These are phyloP conservation scores for Stichopus chloronotus DNA, from an alignment of 35 echinoderm and acorn worm genomes.

Conservation along the genomic window DNA sequence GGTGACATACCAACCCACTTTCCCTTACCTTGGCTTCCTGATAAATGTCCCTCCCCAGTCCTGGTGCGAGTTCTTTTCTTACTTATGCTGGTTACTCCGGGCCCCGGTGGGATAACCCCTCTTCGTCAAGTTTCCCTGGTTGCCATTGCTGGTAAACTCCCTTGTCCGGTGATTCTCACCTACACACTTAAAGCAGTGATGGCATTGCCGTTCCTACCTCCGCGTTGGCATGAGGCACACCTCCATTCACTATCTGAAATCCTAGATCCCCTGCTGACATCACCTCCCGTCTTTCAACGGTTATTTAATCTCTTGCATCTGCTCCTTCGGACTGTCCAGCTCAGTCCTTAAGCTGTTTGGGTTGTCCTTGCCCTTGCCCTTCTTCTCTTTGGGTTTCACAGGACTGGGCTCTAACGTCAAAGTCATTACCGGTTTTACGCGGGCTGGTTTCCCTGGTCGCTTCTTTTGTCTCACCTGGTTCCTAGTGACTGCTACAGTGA, in stretches of 20 bases:
- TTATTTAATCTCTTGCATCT: background rate
- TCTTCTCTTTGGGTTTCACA: conserved; percentile 16
- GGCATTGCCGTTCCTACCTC: conserved; percentile 13
- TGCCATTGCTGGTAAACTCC: background rate
- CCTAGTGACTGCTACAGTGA: conserved; percentile 21
- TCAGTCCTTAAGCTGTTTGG: background rate
- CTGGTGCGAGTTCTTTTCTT: conserved; percentile 11
- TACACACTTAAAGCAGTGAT: conserved; percentile 66
- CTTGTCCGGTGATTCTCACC: conserved; percentile 49
- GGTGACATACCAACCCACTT: conserved; percentile 40
- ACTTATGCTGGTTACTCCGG: conserved; percentile 11
- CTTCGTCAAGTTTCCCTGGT: conserved; percentile 37
- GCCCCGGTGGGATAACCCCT: conserved; percentile 44
- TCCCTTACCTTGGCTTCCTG: conserved; percentile 13
- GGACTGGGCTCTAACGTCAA: background rate
- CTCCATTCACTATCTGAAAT: conserved; percentile 45
- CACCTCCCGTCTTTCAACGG: background rate
- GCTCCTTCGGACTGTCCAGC: background rate
- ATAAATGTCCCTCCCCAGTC: background rate
- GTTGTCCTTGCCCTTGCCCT: background rate
- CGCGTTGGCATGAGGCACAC: conserved; percentile 12
- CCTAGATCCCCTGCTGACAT: background rate
- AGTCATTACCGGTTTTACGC: background rate
- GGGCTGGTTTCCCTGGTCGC: background rate
- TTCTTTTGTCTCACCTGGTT: conserved; percentile 41